Evolutionary conservation across 1,140 invertebrate species (phyloP), one percentile per base, ranked within the genome.

Genomic region (Heterodera carotae): DNA sequence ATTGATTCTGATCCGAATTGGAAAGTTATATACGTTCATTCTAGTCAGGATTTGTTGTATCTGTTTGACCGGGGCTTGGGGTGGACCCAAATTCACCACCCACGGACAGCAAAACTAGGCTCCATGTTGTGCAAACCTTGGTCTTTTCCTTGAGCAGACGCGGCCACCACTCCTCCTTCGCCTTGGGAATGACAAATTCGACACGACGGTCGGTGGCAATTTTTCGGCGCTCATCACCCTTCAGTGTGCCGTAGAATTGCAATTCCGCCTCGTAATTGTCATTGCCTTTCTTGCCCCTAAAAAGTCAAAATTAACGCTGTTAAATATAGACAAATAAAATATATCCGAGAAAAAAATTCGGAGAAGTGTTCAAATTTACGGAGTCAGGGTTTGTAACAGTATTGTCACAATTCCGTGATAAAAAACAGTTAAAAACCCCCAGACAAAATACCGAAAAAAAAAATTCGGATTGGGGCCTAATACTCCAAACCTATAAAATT

Each of bases 131-230:
- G n/a, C 53, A 29, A 43, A 83, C 82, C 78, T 84, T 84, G 31
- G 69, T 68, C 62, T 69, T 69, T 1, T 78, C 76, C 48, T 83
- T 85, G 36, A 83, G 59, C 18, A 84, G 71, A 25, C 82, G 76
- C 33, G 82, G 82, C 82, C 82, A 84, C 82, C 82, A 84, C 62
- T 85, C 76, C 33, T 76, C 69, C 22, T 36, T 77, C 60, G 84
- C 82, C 43, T 84, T 84, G 4, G 81, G 81, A 36, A 84, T 80
- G n/a, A 85, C 67, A n/a, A 84, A 69, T 66, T 84, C 82, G 29
- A 84, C 62, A 25, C 78, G 83, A 22, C 82, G 83, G 56, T 82
- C 70, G 31, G 81, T 81, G 3, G 78, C 78, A 66, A 84, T 70
- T 48, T 86, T 81, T 15, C 84, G 83, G 27, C 72, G 59, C 36